Conservation (phyloP, 2,113 vertebrate genomes). For the Pan paniscus region DNA sequence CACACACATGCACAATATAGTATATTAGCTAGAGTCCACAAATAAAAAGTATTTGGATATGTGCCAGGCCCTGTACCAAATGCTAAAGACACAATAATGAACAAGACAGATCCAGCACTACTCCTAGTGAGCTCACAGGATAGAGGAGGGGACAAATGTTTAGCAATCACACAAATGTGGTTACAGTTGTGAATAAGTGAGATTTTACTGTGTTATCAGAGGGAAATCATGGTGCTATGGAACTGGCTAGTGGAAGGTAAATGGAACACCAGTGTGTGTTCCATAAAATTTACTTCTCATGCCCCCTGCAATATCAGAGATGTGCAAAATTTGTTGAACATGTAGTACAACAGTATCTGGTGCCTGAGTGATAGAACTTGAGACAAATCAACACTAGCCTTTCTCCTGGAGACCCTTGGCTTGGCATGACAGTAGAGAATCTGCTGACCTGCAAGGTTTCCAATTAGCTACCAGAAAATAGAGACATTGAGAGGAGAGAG, state of each 20-base stretch:
- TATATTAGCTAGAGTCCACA: neutral
- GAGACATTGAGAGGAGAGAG: conserved; percentile 18
- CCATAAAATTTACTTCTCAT: neutral
- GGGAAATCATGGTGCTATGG: neutral
- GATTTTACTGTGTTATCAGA: neutral
- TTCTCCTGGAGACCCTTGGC: neutral
- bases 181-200: neutral
- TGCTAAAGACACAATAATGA: neutral
- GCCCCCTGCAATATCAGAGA: neutral
- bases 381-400: neutral
- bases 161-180: neutral
- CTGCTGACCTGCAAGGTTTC: neutral
- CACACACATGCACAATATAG: neutral
- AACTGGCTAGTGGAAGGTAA: rapidly evolving
- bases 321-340: neutral
- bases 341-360: rapidly evolving
- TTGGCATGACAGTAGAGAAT: conserved; percentile 11
- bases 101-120: neutral
- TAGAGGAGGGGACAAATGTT: neutral
- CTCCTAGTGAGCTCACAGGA: neutral
- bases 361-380: neutral
- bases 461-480: neutral
- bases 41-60: neutral
- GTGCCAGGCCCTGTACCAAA: neutral
- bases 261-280: rapidly evolving